phyloP scores from a whole-genome alignment of 2,888 invertebrate species.

The Laothoe populi region DNA sequence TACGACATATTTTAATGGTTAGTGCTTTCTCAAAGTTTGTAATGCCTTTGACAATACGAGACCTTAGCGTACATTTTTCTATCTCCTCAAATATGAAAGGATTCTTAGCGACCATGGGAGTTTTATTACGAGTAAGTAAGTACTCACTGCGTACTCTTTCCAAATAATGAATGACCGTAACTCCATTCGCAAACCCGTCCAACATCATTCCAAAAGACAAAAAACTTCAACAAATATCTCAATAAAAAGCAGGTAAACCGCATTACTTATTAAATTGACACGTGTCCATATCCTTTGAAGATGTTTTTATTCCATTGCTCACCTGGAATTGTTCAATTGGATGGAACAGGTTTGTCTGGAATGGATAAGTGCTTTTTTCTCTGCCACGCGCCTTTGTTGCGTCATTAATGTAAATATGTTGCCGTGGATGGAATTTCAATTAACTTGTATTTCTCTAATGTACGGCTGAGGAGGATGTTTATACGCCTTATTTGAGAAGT shows the following conservation, averaged over 20 bases:
- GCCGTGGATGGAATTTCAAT: slow-evolving; percentile 6
- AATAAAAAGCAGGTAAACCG: slow-evolving; percentile 21
- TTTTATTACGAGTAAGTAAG: too few relatives aligned
- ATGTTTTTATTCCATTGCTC: background rate
- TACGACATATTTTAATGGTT: too few relatives aligned
- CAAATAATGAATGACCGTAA: background rate
- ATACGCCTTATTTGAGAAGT: background rate
- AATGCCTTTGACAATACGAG: too few relatives aligned
- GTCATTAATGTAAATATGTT: slow-evolving; percentile 7
- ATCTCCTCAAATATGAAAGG: too few relatives aligned
- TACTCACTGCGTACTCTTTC: too few relatives aligned
- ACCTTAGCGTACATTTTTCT: too few relatives aligned
- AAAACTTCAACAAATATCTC: background rate
- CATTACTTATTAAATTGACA: slow-evolving; percentile 31
- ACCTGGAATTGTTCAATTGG: background rate
- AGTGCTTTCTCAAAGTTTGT: too few relatives aligned
- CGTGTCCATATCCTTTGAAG: slow-evolving; percentile 30
- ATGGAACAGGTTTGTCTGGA: slow-evolving; percentile 14
- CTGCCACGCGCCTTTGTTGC: slow-evolving; percentile 1
- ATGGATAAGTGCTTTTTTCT: slow-evolving; percentile 17
- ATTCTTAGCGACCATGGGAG: too few relatives aligned
- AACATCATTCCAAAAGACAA: background rate
- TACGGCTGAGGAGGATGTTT: background rate
- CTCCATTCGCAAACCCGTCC: background rate
- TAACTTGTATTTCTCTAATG: slow-evolving; percentile 7